These are phyloP conservation scores for Lagopus muta DNA, from an alignment of 2,113 vertebrate species.

Conservation along the genomic window DNA sequence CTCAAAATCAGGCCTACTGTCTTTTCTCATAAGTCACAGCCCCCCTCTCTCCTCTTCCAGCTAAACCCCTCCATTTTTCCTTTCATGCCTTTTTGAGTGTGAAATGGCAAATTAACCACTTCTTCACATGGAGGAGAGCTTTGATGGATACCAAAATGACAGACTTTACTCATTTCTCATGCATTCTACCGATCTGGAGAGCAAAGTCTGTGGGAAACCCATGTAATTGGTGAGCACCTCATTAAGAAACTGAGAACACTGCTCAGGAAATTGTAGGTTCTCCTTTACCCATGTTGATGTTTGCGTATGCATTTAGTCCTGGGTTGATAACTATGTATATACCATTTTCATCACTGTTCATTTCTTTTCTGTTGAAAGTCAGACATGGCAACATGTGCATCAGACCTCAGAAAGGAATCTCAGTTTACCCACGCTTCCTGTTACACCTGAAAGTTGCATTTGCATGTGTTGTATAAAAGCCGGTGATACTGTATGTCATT, in stretches of 20 bases:
- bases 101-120: constrained; percentile 81
- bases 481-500: constrained; percentile 31
- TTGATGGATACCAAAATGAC: constrained; percentile 69
- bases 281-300: background rate
- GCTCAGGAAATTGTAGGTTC: background rate
- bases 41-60: background rate
- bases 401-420: constrained; percentile 29
- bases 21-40: constrained; percentile 18
- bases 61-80: constrained; percentile 52
- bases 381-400: background rate
- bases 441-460: background rate
- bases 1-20: constrained; percentile 25
- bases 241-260: constrained; percentile 7
- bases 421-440: background rate
- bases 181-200: constrained; percentile 53
- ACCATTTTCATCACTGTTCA: background rate
- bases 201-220: constrained; percentile 65
- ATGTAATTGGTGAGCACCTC: constrained; percentile 24
- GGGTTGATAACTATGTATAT: background rate
- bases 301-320: background rate
- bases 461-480: constrained; percentile 60
- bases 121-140: constrained; percentile 72
- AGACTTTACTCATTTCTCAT: constrained; percentile 72
- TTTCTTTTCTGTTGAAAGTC: constrained; percentile 38
- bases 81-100: constrained; percentile 77